Conservation (phyloP, 2,888 invertebrate genomes). For the Pasiphila rectangulata region DNA sequence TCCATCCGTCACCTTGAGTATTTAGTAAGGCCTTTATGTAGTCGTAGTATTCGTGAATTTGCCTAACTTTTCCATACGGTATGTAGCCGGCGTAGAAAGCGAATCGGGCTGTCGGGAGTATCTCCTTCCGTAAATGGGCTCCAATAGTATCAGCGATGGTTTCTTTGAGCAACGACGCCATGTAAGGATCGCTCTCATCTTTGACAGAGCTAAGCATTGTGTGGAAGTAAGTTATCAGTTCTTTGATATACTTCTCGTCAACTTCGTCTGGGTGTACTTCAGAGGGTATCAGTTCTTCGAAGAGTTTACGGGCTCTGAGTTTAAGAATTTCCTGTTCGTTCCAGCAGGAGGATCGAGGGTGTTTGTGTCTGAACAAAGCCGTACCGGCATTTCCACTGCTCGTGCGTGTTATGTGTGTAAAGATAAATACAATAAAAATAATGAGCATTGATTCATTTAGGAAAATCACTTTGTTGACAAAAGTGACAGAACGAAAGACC, state of each 20-base stretch:
- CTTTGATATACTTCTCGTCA: neutral
- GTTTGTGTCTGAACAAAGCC: neutral
- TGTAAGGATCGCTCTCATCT: neutral
- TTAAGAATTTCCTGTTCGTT: neutral
- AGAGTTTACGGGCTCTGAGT: neutral
- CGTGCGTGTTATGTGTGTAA: neutral
- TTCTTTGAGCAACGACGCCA: neutral
- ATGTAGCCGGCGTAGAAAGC: conserved; percentile 19
- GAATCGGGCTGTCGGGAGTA: conserved; percentile 12
- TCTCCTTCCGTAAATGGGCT: conserved; percentile 11
- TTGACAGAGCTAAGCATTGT: neutral
- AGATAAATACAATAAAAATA: conserved; percentile 1
- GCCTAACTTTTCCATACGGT: neutral
- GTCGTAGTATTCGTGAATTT: conserved; percentile 4
- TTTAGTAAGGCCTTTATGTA: neutral
- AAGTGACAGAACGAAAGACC: neutral
- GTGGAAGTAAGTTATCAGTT: neutral
- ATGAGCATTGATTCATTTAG: neutral
- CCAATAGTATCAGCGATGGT: conserved; percentile 13
- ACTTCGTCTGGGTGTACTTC: neutral
- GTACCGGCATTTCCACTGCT: neutral
- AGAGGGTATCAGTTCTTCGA: neutral
- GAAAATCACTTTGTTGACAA: neutral
- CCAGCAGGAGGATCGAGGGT: neutral
- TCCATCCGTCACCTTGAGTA: neutral